Evolutionary conservation across 1,140 invertebrate genomes (phyloP).

Genomic region (Tenebrio molitor): DNA sequence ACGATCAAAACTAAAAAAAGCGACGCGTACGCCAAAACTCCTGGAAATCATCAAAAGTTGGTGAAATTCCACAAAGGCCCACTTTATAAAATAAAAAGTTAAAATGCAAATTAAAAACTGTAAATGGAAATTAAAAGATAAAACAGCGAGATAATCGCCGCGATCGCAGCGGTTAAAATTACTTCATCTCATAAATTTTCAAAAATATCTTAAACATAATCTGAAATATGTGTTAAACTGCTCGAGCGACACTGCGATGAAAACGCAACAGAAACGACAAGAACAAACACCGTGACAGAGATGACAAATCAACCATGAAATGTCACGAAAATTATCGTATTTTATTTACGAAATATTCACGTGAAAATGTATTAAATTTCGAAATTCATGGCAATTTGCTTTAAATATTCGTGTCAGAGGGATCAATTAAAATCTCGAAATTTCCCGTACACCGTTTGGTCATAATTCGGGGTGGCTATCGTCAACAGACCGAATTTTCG

Average conservation of each 20-base stretch:
- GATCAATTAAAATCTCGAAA: no score
- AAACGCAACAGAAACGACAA: slow-evolving; percentile 15
- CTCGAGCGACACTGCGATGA: slow-evolving; percentile 5
- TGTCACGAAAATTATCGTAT: slow-evolving; percentile 17
- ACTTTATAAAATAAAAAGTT: neutral
- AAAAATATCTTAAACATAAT: slow-evolving; percentile 4
- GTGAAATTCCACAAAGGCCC: neutral
- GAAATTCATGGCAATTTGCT: neutral
- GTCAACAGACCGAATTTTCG: no score
- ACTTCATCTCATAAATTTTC: neutral
- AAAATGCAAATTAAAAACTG: slow-evolving; percentile 2
- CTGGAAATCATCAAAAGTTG: neutral
- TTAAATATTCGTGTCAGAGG: no score
- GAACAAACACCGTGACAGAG: neutral
- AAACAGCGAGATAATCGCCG: neutral
- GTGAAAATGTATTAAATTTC: slow-evolving; percentile 11
- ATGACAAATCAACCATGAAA: slow-evolving; percentile 27
- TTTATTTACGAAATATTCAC: neutral
- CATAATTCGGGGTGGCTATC: no score
- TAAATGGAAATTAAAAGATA: slow-evolving; percentile 5
- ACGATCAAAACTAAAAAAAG: no score
- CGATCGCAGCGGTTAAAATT: neutral
- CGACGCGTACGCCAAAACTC: no score
- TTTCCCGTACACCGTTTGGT: no score
- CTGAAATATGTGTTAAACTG: slow-evolving; percentile 14